Evolutionary conservation across 2,113 vertebrate species (phyloP).

Genomic region (Myodes glareolus): DNA sequence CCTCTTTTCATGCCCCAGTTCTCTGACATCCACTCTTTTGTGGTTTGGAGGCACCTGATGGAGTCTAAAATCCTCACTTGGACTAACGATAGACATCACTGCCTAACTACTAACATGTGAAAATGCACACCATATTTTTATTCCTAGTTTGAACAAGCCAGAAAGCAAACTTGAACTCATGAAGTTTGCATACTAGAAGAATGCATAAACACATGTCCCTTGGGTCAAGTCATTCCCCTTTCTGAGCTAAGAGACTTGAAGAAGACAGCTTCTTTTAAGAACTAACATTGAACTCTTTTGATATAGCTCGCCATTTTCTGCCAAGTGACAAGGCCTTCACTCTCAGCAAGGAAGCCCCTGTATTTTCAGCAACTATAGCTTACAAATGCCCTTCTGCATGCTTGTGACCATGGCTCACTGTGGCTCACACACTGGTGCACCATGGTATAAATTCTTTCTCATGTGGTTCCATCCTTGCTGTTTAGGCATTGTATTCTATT

Average conservation of each 20-base stretch:
- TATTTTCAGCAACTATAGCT: not conserved
- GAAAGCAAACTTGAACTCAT: constrained; percentile 44
- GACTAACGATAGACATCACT: not conserved
- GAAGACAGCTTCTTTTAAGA: not conserved
- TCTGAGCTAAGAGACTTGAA: not conserved
- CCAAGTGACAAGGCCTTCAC: not conserved
- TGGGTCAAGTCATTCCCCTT: constrained; percentile 3
- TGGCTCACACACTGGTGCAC: not conserved
- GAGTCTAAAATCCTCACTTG: constrained; percentile 41
- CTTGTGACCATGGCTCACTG: not conserved
- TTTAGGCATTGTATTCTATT: not conserved
- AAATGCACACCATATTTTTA: not conserved
- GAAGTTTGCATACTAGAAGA: not conserved
- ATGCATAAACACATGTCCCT: not conserved
- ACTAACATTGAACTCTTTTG: constrained; percentile 2
- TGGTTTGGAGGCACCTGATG: not conserved
- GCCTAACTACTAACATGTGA: not conserved
- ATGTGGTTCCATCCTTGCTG: not conserved
- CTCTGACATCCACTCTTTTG: not conserved
- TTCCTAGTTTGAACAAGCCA: not conserved
- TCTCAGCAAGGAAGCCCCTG: not conserved
- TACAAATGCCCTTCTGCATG: not conserved
- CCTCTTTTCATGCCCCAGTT: not conserved
- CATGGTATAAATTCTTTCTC: not conserved
- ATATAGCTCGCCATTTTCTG: not conserved